These are phyloP conservation scores for Oryctes rhinoceros DNA, from an alignment of 1,140 invertebrate genomes.

Conservation along the genomic window DNA sequence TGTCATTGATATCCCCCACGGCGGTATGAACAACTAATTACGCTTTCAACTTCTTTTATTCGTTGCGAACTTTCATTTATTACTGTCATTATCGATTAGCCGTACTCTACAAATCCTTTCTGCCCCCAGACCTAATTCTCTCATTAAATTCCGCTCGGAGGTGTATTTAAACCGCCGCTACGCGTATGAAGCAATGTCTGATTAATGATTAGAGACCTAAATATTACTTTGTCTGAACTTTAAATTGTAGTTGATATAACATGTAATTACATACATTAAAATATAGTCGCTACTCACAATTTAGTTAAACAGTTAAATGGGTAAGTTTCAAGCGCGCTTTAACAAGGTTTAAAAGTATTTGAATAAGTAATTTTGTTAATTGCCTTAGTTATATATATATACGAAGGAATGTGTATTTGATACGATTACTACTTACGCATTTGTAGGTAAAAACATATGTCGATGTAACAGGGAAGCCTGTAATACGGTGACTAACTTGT, in stretches of 20 bases:
- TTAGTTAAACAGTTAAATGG: neutral
- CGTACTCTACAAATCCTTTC: conserved; percentile 1
- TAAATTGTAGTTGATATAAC: conserved; percentile 1
- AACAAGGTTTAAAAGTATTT: neutral
- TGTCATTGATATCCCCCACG: conserved; percentile 4
- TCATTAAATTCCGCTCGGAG: neutral
- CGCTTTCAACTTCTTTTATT: conserved; percentile 5
- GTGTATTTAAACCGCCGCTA: conserved; percentile 5
- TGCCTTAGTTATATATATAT: neutral
- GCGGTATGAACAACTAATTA: conserved; percentile 5
- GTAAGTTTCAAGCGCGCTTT: neutral
- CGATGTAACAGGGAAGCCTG: neutral
- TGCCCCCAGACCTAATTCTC: conserved; percentile 11
- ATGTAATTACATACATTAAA: neutral
- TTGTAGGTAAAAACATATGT: too few species aligned
- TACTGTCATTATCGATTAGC: conserved; percentile 21
- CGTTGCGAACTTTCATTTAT: neutral
- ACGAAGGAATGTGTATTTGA: neutral
- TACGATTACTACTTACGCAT: neutral
- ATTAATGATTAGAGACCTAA: neutral
- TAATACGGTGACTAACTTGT: neutral
- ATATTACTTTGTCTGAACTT: neutral
- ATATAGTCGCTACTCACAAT: neutral
- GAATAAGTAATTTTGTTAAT: conserved; percentile 13
- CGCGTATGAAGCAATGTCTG: neutral